Base-by-base conservation (phyloP, 2,113 vertebrate genomes). In the Spilogale gracilis region DNA sequence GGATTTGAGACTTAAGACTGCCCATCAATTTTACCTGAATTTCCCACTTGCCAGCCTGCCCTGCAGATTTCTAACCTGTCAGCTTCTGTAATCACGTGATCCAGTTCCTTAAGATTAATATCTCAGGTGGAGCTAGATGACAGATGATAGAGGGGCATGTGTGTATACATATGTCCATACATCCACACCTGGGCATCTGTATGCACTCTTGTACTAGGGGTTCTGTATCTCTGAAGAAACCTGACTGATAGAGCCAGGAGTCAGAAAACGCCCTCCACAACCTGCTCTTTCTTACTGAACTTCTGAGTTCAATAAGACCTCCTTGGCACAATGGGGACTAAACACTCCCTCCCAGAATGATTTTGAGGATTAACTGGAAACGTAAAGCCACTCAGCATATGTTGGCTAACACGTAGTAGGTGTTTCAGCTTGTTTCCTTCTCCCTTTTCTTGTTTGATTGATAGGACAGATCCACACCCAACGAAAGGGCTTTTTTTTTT, bases 21-120 rank as follows among this genome's bases (percentile, higher is more conserved):
- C 11, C 18, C 21, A 23, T 52, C 23, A 80, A 65, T 8, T 11
- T 81, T 30, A 52, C 50, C 23, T 67, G 43, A 30, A 69, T 73
- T 56, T 81, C 58, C 27, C 32, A 18, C 2, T 38, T 67, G 27
- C 9, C 61, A 17, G 23, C 11, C 48, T 18, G 5, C 25, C 84
- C 58, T 86, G 16, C 18, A 61, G 14, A 67, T 23, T 73, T 58
- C 56, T 50, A 11, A 63, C 63, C 11, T 95, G 7, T 30, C 48
- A 88, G 3, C 13, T 5, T 48, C 6, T 30, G 25, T 69, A 71
- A 61, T 54, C 30, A 1, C 4, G 21, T 60, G 21, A 88, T 56
- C 43, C 63, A 69, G 30, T 60, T 96, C 63, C n/a, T 69, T 96
- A 79, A 91, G 92, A 61, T 27, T 82, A 79, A 74, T 3, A 6